Evolutionary conservation across 2,888 invertebrate genomes (phyloP).

Genomic region (Pachliopta kotzebuea): DNA sequence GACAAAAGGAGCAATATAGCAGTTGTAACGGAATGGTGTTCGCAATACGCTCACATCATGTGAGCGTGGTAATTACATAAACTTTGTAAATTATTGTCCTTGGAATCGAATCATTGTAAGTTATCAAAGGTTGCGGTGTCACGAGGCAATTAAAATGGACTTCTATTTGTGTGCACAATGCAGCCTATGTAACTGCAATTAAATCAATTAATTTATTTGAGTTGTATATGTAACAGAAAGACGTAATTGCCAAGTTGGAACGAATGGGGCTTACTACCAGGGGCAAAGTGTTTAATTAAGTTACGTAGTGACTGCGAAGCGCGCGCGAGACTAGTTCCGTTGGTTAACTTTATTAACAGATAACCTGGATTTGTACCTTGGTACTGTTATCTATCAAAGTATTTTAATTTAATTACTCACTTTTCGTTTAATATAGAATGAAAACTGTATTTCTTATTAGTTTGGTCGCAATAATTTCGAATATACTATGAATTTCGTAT

Average conservation of each 20-base stretch:
- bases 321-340: background rate
- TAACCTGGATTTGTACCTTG: constrained; percentile 2
- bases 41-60: no score
- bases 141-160: no score
- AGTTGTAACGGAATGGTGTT: no score
- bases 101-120: no score
- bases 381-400: background rate
- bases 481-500: no score
- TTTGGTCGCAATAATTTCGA: no score
- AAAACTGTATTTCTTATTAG: no score
- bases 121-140: no score
- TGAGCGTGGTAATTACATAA: no score
- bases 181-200: background rate
- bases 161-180: no score
- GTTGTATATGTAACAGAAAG: background rate
- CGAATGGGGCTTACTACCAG: constrained; percentile 3
- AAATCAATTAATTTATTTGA: constrained; percentile 2
- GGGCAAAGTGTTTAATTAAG: constrained; percentile 2
- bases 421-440: background rate
- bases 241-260: background rate
- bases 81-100: no score
- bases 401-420: background rate
- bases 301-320: constrained; percentile 1
- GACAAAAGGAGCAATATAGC: no score
- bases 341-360: constrained; percentile 2